Base-by-base conservation (phyloP, 2,888 invertebrate genomes). In the Nymphalis urticae region DNA sequence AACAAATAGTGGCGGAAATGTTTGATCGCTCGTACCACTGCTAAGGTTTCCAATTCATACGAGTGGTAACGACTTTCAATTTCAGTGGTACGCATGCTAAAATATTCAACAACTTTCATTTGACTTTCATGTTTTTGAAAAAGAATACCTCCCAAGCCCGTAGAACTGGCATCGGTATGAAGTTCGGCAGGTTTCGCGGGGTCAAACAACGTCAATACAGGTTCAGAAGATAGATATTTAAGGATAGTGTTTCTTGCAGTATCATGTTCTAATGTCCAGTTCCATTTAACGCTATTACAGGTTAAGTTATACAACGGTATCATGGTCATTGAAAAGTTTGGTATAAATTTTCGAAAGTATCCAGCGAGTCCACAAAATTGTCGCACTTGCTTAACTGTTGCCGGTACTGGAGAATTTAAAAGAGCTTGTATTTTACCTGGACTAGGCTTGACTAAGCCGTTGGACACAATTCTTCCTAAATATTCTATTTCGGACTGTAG, bases 391-490 rank as follows among this genome's bases (percentile, higher is more conserved):
- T n/a, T n/a, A n/a, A n/a, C n/a, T n/a, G n/a, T n/a, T n/a, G n/a
- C n/a, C n/a, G n/a, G n/a, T n/a, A n/a, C n/a, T n/a, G n/a, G n/a
- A n/a, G n/a, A n/a, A n/a, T n/a, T n/a, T n/a, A n/a, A n/a, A n/a
- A n/a, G n/a, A n/a, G n/a, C n/a, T n/a, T n/a, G n/a, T n/a, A n/a
- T n/a, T n/a, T n/a, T n/a, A n/a, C n/a, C n/a, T n/a, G n/a, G n/a
- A n/a, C n/a, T n/a, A n/a, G n/a, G n/a, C n/a, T 73, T 48, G 0
- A 79, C 75, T 51, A 75, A 64, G 0, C 79, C 77, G 8, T 76
- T 48, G 10, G 53, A 10, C 0, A 80, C 62, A 0, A 77, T 58
- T 48, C 75, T 75, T 0, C 78, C 78, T 0, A 79, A 65, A 53
- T 77, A 79, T 16, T 78, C 76, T 4, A 79, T 70, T 0, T 74